Conservation (phyloP, 1,140 invertebrate genomes). For the Leptinotarsa texana region DNA sequence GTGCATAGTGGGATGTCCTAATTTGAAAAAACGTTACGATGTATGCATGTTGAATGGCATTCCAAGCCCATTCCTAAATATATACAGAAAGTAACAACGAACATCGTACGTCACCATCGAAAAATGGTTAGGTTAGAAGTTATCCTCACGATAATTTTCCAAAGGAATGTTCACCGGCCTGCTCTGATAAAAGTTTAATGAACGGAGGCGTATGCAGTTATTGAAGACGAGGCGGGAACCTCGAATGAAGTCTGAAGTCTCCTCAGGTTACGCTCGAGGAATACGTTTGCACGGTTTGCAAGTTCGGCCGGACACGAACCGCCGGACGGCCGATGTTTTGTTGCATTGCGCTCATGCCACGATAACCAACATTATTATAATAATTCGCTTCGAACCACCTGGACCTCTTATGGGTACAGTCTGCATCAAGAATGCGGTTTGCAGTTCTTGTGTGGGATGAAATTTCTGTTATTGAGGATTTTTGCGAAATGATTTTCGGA, state of each 20-base stretch:
- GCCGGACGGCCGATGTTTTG: not conserved
- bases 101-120: no score
- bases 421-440: not conserved
- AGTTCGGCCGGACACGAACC: not conserved
- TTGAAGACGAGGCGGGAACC: not conserved
- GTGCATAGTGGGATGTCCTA: no score
- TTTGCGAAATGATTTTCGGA: no score
- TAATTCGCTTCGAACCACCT: not conserved
- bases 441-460: no score
- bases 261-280: conserved; percentile 4
- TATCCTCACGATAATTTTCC: no score
- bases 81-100: no score
- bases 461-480: no score
- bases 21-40: no score
- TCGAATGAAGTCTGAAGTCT: not conserved
- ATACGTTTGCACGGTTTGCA: conserved; percentile 1
- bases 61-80: no score
- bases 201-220: conserved; percentile 7
- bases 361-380: conserved; percentile 1
- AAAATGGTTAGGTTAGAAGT: no score
- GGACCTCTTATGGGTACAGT: not conserved
- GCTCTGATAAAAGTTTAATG: conserved; percentile 3
- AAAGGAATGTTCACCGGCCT: not conserved
- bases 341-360: not conserved
- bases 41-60: no score